phyloP scores from a whole-genome alignment of 2,888 invertebrate species.

The Laspeyria flexula region DNA sequence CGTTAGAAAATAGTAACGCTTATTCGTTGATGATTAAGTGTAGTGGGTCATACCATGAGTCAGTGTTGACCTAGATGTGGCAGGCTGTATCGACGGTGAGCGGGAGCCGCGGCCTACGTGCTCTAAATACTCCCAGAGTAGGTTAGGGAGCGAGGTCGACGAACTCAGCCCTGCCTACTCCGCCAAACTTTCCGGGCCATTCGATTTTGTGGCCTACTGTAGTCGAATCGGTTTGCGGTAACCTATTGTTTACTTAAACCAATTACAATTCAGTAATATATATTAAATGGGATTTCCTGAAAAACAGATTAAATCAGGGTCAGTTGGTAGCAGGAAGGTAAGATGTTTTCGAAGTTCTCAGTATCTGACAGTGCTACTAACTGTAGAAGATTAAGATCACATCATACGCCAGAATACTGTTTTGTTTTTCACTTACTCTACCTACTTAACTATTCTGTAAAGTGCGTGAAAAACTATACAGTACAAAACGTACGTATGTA shows the following conservation, averaged over 20 bases:
- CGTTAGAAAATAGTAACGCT: conserved; percentile 43
- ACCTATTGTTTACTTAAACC: conserved; percentile 25
- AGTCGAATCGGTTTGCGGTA: conserved; percentile 27
- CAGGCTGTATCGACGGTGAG: conserved; percentile 72
- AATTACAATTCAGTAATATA: conserved; percentile 16
- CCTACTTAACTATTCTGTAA: background rate
- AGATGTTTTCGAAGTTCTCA: no score
- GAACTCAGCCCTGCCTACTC: conserved; percentile 68
- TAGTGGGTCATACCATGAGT: conserved; percentile 72
- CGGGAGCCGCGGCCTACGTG: conserved; percentile 71
- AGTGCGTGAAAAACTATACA: background rate
- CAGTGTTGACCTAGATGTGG: conserved; percentile 79
- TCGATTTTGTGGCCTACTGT: conserved; percentile 47
- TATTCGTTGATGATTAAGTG: conserved; percentile 70
- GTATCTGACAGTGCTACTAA: background rate
- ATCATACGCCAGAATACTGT: background rate
- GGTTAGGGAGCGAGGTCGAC: conserved; percentile 81
- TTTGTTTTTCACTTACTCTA: background rate
- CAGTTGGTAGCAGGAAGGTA: no score
- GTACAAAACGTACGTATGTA: background rate
- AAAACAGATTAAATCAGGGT: background rate
- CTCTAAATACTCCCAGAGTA: conserved; percentile 80
- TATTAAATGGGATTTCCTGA: conserved; percentile 5
- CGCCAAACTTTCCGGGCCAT: conserved; percentile 67
- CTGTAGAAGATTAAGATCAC: background rate